Percentiles rank a stretch among this genome's conserved stretches.
Evolutionary conservation across 2,888 invertebrate genomes (phyloP).

Genomic region (Dioctria linearis): DNA sequence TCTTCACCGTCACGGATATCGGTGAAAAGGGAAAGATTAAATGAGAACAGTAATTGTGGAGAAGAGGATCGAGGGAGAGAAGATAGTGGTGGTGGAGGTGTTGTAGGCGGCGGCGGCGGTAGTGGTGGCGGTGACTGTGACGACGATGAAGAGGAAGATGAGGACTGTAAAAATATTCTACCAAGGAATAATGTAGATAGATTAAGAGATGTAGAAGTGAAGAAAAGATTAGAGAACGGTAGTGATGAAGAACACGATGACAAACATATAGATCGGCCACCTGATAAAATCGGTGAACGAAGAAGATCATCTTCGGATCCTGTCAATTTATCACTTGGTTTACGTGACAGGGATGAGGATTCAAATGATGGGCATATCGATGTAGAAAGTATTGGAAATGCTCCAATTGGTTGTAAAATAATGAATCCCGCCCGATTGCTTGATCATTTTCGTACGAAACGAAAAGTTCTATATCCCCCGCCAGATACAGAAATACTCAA

Average conservation of each 20-base stretch:
- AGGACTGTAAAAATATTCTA: constrained; percentile 57
- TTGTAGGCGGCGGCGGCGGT: constrained; percentile 57
- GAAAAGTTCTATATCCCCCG: constrained; percentile 77
- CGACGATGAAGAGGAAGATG: constrained; percentile 62
- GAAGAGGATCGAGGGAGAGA: constrained; percentile 58
- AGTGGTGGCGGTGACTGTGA: constrained; percentile 67
- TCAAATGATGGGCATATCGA: constrained; percentile 74
- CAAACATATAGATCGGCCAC: constrained; percentile 63
- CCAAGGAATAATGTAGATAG: constrained; percentile 58
- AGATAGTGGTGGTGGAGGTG: constrained; percentile 69
- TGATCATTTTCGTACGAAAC: constrained; percentile 72
- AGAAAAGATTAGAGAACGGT: constrained; percentile 59
- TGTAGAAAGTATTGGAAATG: constrained; percentile 72
- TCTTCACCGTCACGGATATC: constrained; percentile 57
- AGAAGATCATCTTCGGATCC: constrained; percentile 85
- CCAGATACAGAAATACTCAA: constrained; percentile 77
- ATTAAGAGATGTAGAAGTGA: constrained; percentile 57
- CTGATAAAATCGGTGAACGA: constrained; percentile 72
- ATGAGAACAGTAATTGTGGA: constrained; percentile 57
- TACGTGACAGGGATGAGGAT: constrained; percentile 75
- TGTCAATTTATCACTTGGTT: constrained; percentile 82
- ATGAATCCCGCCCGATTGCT: constrained; percentile 67
- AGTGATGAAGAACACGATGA: constrained; percentile 71
- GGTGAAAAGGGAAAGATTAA: constrained; percentile 59
- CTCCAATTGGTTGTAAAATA: constrained; percentile 66